These are phyloP conservation scores for Hapalemur alaotrensis DNA, from an alignment of 2,797 vertebrate genomes.

Conservation along the genomic window DNA sequence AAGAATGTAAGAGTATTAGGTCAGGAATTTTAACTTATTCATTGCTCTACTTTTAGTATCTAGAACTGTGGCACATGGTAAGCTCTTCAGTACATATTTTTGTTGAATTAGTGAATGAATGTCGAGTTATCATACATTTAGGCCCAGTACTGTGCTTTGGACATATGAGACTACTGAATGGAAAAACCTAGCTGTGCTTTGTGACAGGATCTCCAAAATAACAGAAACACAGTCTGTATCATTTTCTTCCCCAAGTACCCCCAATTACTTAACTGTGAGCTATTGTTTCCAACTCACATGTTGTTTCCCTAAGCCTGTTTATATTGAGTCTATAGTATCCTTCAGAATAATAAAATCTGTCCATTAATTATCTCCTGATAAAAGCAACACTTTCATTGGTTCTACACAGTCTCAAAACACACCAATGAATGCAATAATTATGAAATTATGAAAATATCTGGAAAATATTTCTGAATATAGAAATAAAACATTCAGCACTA, in stretches of 20 bases:
- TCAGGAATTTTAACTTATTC: not conserved
- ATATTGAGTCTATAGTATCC: not conserved
- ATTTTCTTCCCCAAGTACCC: not conserved
- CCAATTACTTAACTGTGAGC: not conserved
- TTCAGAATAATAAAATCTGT: slow-evolving; percentile 6
- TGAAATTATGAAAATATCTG: not conserved
- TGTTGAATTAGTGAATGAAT: not conserved
- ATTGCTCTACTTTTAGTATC: not conserved
- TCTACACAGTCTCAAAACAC: not conserved
- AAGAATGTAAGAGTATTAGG: not conserved
- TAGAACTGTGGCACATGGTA: not conserved
- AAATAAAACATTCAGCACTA: not conserved
- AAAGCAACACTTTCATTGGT: not conserved
- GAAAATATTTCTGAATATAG: not conserved
- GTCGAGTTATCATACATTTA: not conserved
- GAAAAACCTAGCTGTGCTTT: not conserved
- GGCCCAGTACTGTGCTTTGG: not conserved
- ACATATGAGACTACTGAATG: not conserved
- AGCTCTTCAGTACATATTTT: not conserved
- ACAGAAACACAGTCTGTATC: not conserved
- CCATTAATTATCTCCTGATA: not conserved
- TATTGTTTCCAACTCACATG: not conserved
- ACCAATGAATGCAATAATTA: not conserved
- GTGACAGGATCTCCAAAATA: not conserved
- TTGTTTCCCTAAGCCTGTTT: not conserved